Conservation (phyloP, 1,140 invertebrate genomes). For the Cryptotermes secundus region DNA sequence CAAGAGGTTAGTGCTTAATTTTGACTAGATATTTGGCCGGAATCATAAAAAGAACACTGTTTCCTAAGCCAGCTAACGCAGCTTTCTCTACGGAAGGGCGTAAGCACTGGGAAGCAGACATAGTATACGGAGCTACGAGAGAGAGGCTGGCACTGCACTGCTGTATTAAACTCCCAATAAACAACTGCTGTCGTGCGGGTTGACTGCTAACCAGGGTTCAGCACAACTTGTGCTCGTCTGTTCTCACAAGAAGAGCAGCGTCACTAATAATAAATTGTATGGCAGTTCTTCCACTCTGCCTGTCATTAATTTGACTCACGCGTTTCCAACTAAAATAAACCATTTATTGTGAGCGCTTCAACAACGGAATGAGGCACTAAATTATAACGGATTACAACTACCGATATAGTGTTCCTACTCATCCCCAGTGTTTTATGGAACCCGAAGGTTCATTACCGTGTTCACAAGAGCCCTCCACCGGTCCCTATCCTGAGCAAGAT, state of each 20-base stretch:
- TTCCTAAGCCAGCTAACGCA: too few species aligned
- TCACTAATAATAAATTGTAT: not conserved
- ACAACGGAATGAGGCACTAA: not conserved
- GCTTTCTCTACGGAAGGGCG: not conserved
- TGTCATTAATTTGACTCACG: not conserved
- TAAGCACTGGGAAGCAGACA: not conserved
- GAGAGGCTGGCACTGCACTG: not conserved
- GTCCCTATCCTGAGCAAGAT: too few species aligned
- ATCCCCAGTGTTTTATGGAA: too few species aligned
- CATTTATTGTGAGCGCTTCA: not conserved
- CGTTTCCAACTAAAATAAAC: not conserved
- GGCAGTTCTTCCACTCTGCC: not conserved
- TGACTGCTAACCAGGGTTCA: conserved; percentile 6
- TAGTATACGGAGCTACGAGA: not conserved
- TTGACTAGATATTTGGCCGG: too few species aligned
- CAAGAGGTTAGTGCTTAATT: too few species aligned
- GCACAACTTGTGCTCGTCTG: not conserved
- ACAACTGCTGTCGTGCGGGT: conserved; percentile 7
- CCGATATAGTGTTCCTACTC: not conserved
- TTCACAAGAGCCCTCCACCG: too few species aligned
- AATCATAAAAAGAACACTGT: too few species aligned
- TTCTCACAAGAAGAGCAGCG: not conserved
- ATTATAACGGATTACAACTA: not conserved
- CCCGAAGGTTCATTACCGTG: too few species aligned
- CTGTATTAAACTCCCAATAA: conserved; percentile 29